Conservation (phyloP, 2,113 vertebrate genomes). For the Aspidoscelis tigris region DNA sequence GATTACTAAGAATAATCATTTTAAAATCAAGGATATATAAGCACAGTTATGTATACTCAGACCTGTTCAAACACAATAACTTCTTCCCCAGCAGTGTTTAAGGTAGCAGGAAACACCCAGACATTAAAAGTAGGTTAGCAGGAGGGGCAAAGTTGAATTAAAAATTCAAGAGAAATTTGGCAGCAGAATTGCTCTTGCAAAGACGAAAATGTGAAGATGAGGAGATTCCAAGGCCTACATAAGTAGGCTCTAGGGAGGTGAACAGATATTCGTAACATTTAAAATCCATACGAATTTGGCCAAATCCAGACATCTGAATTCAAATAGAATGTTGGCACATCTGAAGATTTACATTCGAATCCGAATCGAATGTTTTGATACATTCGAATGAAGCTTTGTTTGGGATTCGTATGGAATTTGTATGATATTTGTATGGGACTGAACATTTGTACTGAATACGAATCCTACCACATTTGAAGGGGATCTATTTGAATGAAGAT, state of each 20-base stretch:
- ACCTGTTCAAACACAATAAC: constrained; percentile 28
- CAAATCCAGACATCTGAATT: too few species aligned
- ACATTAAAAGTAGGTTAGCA: constrained; percentile 66
- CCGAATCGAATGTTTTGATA: too few species aligned
- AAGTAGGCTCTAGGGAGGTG: constrained; percentile 14
- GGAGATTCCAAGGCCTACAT: constrained; percentile 56
- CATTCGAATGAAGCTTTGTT: too few species aligned
- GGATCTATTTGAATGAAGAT: too few species aligned
- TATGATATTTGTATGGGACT: too few species aligned
- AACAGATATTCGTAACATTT: too few species aligned
- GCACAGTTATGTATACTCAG: constrained; percentile 24
- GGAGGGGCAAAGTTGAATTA: constrained; percentile 50
- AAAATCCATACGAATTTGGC: too few species aligned
- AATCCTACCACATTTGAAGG: too few species aligned
- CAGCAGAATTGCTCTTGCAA: constrained; percentile 67
- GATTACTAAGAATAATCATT: constrained; percentile 63
- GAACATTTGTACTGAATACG: too few species aligned
- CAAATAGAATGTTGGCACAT: too few species aligned
- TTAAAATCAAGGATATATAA: constrained; percentile 53
- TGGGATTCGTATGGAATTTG: too few species aligned
- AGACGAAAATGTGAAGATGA: constrained; percentile 61
- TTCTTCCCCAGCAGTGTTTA: constrained; percentile 8
- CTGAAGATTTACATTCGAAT: too few species aligned
- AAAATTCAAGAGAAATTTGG: constrained; percentile 64
- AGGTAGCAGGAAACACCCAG: constrained; percentile 31